phyloP scores from a whole-genome alignment of 2,797 vertebrate species.

The Linurgus olivaceus region DNA sequence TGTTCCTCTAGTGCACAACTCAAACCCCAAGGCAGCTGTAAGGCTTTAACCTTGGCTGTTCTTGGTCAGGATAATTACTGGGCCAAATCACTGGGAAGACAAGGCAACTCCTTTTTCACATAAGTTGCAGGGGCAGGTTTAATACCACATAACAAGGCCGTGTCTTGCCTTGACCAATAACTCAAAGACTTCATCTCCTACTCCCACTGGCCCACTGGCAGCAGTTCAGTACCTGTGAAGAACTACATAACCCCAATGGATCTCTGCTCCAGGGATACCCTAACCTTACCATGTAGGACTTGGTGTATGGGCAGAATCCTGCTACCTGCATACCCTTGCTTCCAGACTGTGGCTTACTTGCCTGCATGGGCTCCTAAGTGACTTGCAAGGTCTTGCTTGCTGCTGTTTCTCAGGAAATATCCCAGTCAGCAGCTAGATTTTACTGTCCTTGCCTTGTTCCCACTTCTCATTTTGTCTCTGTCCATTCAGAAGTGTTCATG shows the following conservation, averaged over 20 bases:
- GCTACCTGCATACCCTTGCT: not conserved
- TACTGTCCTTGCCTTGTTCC: constrained; percentile 43
- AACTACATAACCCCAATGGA: not conserved
- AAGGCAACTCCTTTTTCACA: not conserved
- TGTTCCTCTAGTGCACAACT: not conserved
- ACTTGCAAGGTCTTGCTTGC: not conserved
- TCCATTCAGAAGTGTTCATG: constrained; percentile 8
- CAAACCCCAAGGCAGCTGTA: not conserved
- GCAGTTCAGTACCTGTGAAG: not conserved
- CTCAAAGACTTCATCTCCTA: not conserved
- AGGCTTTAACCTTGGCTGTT: not conserved
- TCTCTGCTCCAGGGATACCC: not conserved
- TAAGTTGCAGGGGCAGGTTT: not conserved
- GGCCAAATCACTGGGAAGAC: not conserved
- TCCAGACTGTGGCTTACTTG: not conserved
- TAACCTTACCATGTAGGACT: not conserved
- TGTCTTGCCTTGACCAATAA: not conserved
- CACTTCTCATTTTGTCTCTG: constrained; percentile 1
- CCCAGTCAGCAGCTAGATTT: constrained; percentile 15
- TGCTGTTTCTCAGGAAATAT: constrained; percentile 39
- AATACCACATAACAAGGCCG: not conserved
- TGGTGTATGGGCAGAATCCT: not conserved
- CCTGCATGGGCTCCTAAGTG: not conserved
- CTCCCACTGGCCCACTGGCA: fast-evolving
- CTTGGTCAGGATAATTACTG: not conserved